These are phyloP conservation scores for Iphiclides podalirius DNA, from an alignment of 2,888 invertebrate genomes.

Conservation along the genomic window DNA sequence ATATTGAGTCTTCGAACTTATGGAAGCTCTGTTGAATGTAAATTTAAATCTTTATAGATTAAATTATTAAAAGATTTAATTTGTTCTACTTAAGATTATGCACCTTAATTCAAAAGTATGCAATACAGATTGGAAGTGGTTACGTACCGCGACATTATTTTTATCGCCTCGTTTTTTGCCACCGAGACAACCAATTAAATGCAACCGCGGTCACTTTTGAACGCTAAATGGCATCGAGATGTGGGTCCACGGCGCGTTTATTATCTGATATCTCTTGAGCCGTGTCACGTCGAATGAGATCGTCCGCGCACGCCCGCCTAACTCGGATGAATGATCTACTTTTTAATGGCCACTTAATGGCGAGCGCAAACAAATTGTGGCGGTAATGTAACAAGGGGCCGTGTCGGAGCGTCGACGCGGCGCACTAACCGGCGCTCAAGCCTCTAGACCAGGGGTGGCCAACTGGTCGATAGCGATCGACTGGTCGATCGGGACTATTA, in stretches of 20 bases:
- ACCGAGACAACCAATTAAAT: conserved; percentile 57
- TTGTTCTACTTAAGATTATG: too few species aligned
- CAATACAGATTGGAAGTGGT: too few species aligned
- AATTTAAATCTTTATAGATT: too few species aligned
- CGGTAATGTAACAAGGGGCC: conserved; percentile 42
- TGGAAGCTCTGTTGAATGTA: too few species aligned
- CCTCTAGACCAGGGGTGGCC: too few species aligned
- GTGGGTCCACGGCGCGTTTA: conserved; percentile 52
- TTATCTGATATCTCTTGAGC: conserved; percentile 65
- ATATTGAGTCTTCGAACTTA: too few species aligned
- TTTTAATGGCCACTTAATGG: conserved; percentile 60
- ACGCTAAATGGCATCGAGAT: conserved; percentile 58
- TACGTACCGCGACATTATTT: too few species aligned
- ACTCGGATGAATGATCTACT: conserved; percentile 59
- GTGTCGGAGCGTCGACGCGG: conserved; percentile 27
- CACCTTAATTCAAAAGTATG: too few species aligned
- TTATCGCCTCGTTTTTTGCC: conserved; percentile 29
- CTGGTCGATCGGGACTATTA: too few species aligned
- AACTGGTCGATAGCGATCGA: too few species aligned
- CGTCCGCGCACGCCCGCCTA: conserved; percentile 47
- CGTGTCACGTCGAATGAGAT: conserved; percentile 67
- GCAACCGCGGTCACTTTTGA: conserved; percentile 49
- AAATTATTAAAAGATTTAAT: too few species aligned
- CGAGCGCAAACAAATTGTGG: conserved; percentile 60
- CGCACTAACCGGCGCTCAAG: not conserved